Evolutionary conservation across 2,797 vertebrate species (phyloP).

Genomic region (Rhinophrynus dorsalis): DNA sequence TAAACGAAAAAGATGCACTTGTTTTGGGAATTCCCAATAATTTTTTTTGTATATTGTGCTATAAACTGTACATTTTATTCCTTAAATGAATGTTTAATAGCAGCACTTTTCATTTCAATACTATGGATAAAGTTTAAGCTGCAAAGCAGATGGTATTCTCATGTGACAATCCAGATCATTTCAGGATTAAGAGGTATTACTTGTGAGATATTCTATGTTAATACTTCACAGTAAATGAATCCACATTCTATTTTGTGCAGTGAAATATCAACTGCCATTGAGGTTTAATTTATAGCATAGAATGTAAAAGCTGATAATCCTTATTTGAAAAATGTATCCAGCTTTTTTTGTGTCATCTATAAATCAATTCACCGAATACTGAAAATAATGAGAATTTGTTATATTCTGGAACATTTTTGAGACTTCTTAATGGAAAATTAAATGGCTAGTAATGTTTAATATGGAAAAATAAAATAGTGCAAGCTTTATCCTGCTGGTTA

Average conservation of each 20-base stretch:
- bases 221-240: slow-evolving; percentile 29
- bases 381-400: too few species aligned
- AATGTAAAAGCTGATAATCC: not conserved
- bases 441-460: too few species aligned
- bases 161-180: slow-evolving; percentile 22
- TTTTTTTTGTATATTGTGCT: not conserved
- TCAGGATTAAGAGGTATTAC: slow-evolving; percentile 35
- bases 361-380: too few species aligned
- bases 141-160: slow-evolving; percentile 25
- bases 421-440: too few species aligned
- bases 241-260: not conserved
- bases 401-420: too few species aligned
- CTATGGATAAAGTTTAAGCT: slow-evolving; percentile 7
- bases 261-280: not conserved
- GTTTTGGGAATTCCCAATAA: too few species aligned
- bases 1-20: too few species aligned
- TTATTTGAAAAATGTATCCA: not conserved
- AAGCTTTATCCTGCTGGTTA: too few species aligned
- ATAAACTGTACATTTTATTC: not conserved
- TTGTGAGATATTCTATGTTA: slow-evolving; percentile 12
- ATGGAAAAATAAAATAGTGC: too few species aligned
- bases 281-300: not conserved
- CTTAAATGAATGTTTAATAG: slow-evolving; percentile 6
- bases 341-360: too few species aligned
- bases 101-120: slow-evolving; percentile 5